Evolutionary conservation across 2,888 invertebrate genomes (phyloP), one percentile per base, ranked within the genome.

Genomic region (Polyommatus icarus): DNA sequence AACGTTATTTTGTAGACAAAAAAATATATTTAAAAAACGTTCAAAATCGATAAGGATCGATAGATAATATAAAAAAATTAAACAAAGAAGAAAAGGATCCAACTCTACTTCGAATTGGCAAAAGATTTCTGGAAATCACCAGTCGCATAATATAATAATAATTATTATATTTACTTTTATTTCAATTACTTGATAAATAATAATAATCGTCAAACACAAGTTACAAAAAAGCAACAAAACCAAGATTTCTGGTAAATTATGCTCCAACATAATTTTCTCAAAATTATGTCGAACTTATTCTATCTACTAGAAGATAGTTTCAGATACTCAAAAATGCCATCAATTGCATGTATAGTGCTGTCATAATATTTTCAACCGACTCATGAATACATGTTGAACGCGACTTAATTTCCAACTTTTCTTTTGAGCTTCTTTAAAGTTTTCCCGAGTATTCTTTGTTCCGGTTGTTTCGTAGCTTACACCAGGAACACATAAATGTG

Each of bases 371-470:
- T 18, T 5, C 54, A 54, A 18, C 15, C 5, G 50, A 50, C 54
- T 18, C 46, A 46, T 46, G 40, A 40, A 2, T 10, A 40, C 40
- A 50, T 50, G 3, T 18, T 54, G 54, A 54, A 18, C 5, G 54
- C 18, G 18, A 54, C 54, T 18, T 4, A 15, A 15, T 54, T 54
- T 54, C 50, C 8, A 18, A 20, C n/a, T 24, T 67, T 67, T 67
- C 67, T 67, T 67, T 67, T 67, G 0, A 67, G 15, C 7, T 67
- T 67, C 67, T 67, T 67, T 67, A 6, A 29, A 67, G 67, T 67
- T 67, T 67, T 67, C 67, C 67, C 20, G 67, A 67, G 29, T 67
- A 32, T 67, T 67, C 29, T 67, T 67, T 67, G 18, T 32, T 29
- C 29, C 1, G 12, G 67, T 29, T 32, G 67, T 67, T 67, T 67